Conservation (phyloP, 2,797 vertebrate genomes). For the Margarornis squamiger region DNA sequence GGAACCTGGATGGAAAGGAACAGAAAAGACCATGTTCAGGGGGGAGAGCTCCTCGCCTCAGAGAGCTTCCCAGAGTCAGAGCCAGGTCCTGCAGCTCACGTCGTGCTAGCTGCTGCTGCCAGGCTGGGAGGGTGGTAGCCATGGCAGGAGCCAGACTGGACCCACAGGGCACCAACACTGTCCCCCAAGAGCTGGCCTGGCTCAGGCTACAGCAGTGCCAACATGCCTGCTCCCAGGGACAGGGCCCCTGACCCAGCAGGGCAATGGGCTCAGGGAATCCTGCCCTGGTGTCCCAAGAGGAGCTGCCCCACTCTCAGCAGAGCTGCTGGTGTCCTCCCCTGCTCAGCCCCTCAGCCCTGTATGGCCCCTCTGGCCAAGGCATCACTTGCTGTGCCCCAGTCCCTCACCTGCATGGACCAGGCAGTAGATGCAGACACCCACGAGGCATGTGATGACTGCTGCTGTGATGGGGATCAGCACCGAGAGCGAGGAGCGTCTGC, state of each 20-base stretch:
- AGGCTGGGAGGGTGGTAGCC: background rate
- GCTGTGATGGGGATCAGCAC: conserved; percentile 44
- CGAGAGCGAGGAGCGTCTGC: background rate
- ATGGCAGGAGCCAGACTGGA: fast-evolving
- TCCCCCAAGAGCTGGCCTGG: background rate
- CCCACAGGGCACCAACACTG: fast-evolving
- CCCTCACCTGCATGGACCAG: conserved; percentile 50
- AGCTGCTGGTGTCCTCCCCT: fast-evolving
- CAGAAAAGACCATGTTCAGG: background rate
- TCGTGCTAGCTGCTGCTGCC: background rate
- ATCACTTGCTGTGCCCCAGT: background rate
- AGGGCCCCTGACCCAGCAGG: background rate
- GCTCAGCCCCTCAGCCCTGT: background rate
- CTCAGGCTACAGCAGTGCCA: background rate
- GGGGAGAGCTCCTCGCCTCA: background rate
- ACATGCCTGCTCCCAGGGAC: background rate
- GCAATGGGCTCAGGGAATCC: fast-evolving
- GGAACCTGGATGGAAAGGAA: conserved; percentile 5
- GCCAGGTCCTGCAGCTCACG: background rate
- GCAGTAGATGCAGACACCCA: conserved; percentile 29
- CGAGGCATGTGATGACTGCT: background rate
- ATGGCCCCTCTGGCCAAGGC: background rate
- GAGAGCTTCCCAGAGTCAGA: background rate
- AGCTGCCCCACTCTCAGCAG: background rate
- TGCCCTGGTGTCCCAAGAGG: background rate